Evolutionary conservation across 2,888 invertebrate genomes (phyloP), one percentile per base, ranked within the genome.

Genomic region (Stenoptilia bipunctidactyla): DNA sequence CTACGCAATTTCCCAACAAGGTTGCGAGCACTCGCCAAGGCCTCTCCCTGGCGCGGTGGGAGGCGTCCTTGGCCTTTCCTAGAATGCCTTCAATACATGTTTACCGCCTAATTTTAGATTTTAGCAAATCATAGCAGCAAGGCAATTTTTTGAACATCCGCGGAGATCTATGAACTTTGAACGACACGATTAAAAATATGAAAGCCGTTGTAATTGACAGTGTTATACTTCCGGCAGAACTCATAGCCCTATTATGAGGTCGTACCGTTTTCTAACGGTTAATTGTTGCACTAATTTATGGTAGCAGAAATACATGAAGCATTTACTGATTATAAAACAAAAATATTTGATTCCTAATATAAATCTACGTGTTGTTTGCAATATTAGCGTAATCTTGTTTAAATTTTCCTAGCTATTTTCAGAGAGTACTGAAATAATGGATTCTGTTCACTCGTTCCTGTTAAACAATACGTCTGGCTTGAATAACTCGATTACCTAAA

Each of bases 201-300:
- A 66, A 67, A 67, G 65, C 59, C 59, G 48, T 58, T 58, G 57
- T 61, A 60, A 63, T 65, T 61, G 58, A 62, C 52, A 50, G 53
- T 62, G 59, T 55, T 61, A 60, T 52, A 66, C 61, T 66, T 71
- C 71, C 73, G 69, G 65, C 53, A 48, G n/a, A n/a, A 43, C 42
- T 14, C 47, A 46, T 52, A 61, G 57, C 66, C 66, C 67, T 69
- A 30, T 68, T 65, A 64, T 48, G 59, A 68, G 65, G 64, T 55
- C 61, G 50, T 48, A 57, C 64, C 66, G 64, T 65, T 67, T 52
- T 49, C 51, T 68, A 71, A 69, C 71, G 65, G 71, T 68, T 56
- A 47, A 20, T 5, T 20, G 20, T 20, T 20, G 20, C 20, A 20
- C 20, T 20, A 20, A 20, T 5, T 20, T 20, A 20, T 20, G 8